Conservation (phyloP, 2,888 invertebrate species). For the Lasioglossum zephyrum region DNA sequence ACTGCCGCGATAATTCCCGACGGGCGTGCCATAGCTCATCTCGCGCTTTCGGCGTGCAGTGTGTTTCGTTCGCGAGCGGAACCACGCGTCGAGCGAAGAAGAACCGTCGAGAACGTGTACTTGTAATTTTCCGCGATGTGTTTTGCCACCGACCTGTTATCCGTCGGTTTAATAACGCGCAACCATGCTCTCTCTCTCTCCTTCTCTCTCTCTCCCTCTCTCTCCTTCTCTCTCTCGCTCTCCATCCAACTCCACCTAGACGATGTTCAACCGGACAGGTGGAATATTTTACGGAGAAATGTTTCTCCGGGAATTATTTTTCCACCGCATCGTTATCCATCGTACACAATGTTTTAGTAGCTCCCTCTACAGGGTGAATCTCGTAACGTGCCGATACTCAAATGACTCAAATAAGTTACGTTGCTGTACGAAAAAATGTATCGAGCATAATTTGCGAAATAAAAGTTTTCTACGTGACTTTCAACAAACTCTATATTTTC, state of each 20-base stretch:
- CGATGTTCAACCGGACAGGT: neutral
- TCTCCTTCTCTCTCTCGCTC: too few species aligned
- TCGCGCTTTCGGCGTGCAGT: neutral
- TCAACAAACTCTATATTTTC: too few species aligned
- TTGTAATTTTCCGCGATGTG: slow-evolving; percentile 51
- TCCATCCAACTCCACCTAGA: neutral
- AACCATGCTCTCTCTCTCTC: neutral
- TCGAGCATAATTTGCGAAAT: too few species aligned
- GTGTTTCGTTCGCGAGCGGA: slow-evolving; percentile 28
- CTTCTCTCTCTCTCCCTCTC: neutral
- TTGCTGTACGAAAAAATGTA: too few species aligned
- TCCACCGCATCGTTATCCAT: neutral
- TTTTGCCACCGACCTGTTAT: slow-evolving; percentile 35
- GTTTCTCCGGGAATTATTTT: slow-evolving; percentile 13
- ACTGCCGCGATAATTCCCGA: neutral
- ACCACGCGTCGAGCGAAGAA: slow-evolving; percentile 21
- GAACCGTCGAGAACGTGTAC: neutral
- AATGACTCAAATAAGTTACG: too few species aligned
- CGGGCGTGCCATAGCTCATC: slow-evolving; percentile 14
- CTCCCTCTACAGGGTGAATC: too few species aligned
- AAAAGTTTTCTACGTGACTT: too few species aligned
- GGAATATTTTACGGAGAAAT: slow-evolving; percentile 27
- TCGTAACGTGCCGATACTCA: too few species aligned
- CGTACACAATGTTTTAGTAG: too few species aligned
- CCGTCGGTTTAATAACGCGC: slow-evolving; percentile 23